These are phyloP conservation scores for Nowickia ferox DNA, from an alignment of 2,888 invertebrate genomes.

Conservation along the genomic window DNA sequence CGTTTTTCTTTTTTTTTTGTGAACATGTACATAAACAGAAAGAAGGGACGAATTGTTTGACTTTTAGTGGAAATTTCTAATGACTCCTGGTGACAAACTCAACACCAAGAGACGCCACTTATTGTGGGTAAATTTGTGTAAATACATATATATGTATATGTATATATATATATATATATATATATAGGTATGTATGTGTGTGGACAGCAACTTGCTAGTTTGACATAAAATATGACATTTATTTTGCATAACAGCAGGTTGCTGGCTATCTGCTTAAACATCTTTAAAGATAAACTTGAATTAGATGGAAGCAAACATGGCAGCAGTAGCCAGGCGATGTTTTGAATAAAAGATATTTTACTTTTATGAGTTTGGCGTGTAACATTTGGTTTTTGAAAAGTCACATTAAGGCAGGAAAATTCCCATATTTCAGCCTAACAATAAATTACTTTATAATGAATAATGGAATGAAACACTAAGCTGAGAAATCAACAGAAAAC, in stretches of 20 bases:
- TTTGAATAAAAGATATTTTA: slow-evolving; percentile 1
- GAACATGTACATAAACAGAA: background rate
- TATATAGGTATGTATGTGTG: background rate
- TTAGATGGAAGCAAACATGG: slow-evolving; percentile 48
- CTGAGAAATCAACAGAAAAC: background rate
- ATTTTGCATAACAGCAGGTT: slow-evolving; percentile 64
- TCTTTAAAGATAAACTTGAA: slow-evolving; percentile 52
- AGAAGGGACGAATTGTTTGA: slow-evolving; percentile 9
- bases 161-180: background rate
- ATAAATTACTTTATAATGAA: background rate
- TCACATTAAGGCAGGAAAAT: background rate
- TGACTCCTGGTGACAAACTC: slow-evolving; percentile 37
- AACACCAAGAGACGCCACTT: slow-evolving; percentile 30
- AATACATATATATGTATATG: background rate
- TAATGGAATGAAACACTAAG: background rate
- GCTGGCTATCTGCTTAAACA: slow-evolving; percentile 35
- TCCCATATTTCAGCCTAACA: background rate
- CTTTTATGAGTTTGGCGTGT: background rate
- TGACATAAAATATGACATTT: slow-evolving; percentile 63
- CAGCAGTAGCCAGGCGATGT: background rate
- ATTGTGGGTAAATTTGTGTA: background rate
- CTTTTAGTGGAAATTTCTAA: slow-evolving; percentile 27
- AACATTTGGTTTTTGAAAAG: slow-evolving; percentile 4
- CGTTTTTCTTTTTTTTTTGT: background rate
- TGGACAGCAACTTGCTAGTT: slow-evolving; percentile 35